Conservation (phyloP, 1,140 invertebrate genomes). For the Calycopis cecrops region DNA sequence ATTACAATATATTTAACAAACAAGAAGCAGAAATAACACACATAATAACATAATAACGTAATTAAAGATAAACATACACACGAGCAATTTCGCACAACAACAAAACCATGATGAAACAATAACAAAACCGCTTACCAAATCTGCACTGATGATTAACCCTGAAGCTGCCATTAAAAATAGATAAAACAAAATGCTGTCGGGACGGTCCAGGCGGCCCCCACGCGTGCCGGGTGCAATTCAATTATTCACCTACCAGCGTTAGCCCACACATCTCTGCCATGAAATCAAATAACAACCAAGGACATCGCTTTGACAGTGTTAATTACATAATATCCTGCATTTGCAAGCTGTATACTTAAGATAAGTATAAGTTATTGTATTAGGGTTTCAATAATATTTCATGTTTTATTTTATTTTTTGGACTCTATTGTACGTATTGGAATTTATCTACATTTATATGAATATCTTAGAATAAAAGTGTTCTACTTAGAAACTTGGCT, state of each 20-base stretch:
- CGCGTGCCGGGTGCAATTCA: constrained; percentile 54
- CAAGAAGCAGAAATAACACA: too few species aligned
- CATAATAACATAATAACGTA: background rate
- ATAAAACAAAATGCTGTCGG: constrained; percentile 64
- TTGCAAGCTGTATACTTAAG: background rate
- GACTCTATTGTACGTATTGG: too few species aligned
- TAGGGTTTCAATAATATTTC: too few species aligned
- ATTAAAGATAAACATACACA: constrained; percentile 18
- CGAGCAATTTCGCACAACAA: background rate
- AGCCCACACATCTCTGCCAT: constrained; percentile 14
- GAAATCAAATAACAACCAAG: constrained; percentile 17
- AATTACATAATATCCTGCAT: constrained; percentile 1
- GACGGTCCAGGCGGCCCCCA: constrained; percentile 44
- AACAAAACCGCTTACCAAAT: constrained; percentile 46
- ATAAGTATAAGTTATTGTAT: too few species aligned
- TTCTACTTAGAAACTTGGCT: too few species aligned
- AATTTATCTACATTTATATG: too few species aligned
- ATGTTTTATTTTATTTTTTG: too few species aligned
- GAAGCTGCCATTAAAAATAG: constrained; percentile 62
- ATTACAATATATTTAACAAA: too few species aligned
- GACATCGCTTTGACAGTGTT: constrained; percentile 13
- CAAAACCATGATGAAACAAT: constrained; percentile 22
- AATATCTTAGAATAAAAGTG: too few species aligned
- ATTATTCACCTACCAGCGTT: constrained; percentile 35
- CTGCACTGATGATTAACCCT: constrained; percentile 55